These are phyloP conservation scores for Cosmia pyralina DNA, from an alignment of 2,888 invertebrate species.

Conservation along the genomic window DNA sequence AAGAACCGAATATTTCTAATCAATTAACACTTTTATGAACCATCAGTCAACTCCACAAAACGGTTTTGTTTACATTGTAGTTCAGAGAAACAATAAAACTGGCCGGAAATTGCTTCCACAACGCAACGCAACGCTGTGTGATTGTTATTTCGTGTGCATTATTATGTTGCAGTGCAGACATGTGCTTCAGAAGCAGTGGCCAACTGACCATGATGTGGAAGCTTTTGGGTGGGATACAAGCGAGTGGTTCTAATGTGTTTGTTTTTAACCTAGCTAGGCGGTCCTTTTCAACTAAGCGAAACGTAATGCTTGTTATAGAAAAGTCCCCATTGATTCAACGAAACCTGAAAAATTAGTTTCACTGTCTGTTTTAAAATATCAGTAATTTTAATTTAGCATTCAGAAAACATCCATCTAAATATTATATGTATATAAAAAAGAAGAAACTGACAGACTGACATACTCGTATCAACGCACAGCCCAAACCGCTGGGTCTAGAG, in stretches of 20 bases:
- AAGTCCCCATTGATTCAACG: no score
- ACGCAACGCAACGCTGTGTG: neutral
- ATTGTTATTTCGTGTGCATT: neutral
- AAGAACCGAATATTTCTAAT: no score
- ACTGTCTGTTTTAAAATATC: neutral
- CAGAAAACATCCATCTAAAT: no score
- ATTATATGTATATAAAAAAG: no score
- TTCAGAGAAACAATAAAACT: constrained; percentile 8
- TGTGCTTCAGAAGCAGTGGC: neutral
- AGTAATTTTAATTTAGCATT: neutral
- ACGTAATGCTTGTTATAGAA: neutral
- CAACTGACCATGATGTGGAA: neutral
- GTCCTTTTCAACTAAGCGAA: neutral
- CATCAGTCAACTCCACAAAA: constrained; percentile 11
- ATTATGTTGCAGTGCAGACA: neutral
- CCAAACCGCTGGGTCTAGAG: no score
- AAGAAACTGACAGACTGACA: no score
- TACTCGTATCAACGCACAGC: no score
- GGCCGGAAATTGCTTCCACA: neutral
- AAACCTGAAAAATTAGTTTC: no score
- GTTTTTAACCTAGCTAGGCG: no score
- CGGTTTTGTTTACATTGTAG: constrained; percentile 23
- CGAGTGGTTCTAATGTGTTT: no score
- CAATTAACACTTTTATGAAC: neutral
- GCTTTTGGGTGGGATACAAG: neutral